Base-by-base conservation (phyloP, 2,888 invertebrate species). In the Tetropium fuscum region DNA sequence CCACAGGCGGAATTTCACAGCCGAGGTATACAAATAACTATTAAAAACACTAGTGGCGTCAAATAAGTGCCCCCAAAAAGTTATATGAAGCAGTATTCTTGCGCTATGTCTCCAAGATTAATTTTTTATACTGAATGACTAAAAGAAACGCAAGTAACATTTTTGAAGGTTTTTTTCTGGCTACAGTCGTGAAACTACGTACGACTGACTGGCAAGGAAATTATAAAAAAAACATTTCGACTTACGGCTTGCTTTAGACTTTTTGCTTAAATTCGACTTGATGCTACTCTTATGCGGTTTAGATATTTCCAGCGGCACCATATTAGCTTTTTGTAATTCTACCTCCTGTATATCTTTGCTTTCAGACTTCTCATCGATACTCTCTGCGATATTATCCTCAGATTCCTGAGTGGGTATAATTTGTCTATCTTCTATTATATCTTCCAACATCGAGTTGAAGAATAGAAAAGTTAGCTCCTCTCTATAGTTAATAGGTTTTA, bases 401-500 rank as follows among this genome's bases (percentile, higher is more conserved):
- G 8, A 11, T 8, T 38, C n/a, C 6, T 18, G 15, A 2, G 13
- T 4, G 3, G 15, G 15, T 7, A 22, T 2, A 4, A 10, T 11
- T n/a, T 51, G 40, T 7, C 51, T 38, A 4, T 15, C 16, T 2
- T 58, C 48, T 8, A 19, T 64, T 8, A 71, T 64, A 10, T 59
- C 49, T 10, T 70, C 64, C 7, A 74, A 49, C 59, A 74, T 69
- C 7, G 69, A 66, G 11, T 69, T 68, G 44, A 72, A 73, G 30
- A 75, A 74, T 1, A 65, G 15, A 11, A 68, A 58, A 4, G 72
- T 69, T 15, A 74, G 36, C 49, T 72, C 73, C 30, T 73, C 67
- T 64, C 69, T 66, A 45, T 67, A 70, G 34, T 70, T 66, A 11
- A 63, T 34, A 2, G 22, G 6, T 10, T 48, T 45, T 32, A 3